These are phyloP conservation scores for Hypselothyrea guttata DNA, from an alignment of 2,888 invertebrate genomes.

Conservation along the genomic window DNA sequence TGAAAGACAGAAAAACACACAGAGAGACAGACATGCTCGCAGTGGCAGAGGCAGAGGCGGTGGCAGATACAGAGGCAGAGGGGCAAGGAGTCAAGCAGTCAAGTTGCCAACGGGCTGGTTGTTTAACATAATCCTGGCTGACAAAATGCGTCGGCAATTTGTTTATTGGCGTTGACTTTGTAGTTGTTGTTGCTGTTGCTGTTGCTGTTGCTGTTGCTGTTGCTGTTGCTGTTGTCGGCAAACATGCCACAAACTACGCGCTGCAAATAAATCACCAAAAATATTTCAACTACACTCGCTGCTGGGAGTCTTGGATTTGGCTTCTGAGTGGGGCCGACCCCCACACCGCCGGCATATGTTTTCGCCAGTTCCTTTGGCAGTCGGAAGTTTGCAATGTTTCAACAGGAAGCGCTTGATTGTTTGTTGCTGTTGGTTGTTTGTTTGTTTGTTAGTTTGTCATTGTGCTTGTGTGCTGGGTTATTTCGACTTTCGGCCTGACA, in stretches of 20 bases:
- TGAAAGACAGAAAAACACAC: slow-evolving; percentile 12
- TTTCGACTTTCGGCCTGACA: slow-evolving; percentile 70
- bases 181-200: slow-evolving; percentile 27
- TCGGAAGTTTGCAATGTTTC: slow-evolving; percentile 78
- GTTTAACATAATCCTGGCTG: slow-evolving; percentile 75
- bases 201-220: slow-evolving; percentile 22
- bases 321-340: slow-evolving; percentile 25
- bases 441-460: slow-evolving; percentile 29
- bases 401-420: slow-evolving; percentile 71
- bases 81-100: slow-evolving; percentile 20
- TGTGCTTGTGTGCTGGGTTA: slow-evolving; percentile 54
- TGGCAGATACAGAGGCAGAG: slow-evolving; percentile 13
- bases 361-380: slow-evolving; percentile 56
- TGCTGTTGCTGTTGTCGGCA: slow-evolving; percentile 48
- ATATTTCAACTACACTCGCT: slow-evolving; percentile 74
- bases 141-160: slow-evolving; percentile 78
- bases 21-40: slow-evolving; percentile 16
- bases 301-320: slow-evolving; percentile 19
- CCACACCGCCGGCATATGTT: slow-evolving; percentile 68
- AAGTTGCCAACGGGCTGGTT: slow-evolving; percentile 22
- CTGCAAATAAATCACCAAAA: slow-evolving; percentile 77
- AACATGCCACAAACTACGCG: slow-evolving; percentile 76
- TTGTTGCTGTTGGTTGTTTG: slow-evolving; percentile 32
- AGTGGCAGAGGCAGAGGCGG: too few relatives aligned
- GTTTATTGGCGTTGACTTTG: slow-evolving; percentile 69